Conservation (phyloP, 1,140 invertebrate genomes). For the Drosophila burlai region DNA sequence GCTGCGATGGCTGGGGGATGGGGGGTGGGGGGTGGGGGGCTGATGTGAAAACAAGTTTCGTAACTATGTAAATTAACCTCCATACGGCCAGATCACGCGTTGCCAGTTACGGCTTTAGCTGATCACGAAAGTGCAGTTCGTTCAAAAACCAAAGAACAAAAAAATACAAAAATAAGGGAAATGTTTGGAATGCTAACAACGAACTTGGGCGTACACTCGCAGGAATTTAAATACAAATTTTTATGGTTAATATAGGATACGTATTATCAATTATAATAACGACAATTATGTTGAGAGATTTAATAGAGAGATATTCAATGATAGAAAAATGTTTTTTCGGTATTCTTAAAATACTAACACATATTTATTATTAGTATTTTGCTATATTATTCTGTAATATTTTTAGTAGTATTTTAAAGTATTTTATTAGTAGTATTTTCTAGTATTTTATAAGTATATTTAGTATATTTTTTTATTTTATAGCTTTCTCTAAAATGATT, state of each 20-base stretch:
- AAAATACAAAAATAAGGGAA: background rate
- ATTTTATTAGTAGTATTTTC: background rate
- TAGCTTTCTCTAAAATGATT: background rate
- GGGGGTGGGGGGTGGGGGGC: background rate
- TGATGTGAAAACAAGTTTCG: constrained; percentile 42
- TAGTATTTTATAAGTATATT: background rate
- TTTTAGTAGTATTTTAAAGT: background rate
- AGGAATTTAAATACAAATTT: background rate
- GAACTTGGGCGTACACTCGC: background rate
- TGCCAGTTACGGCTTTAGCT: constrained; percentile 21
- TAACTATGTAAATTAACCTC: constrained; percentile 47
- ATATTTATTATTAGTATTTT: background rate
- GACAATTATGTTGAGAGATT: background rate
- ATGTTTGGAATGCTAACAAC: constrained; percentile 1
- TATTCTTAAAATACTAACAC: too few relatives aligned
- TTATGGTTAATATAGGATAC: background rate
- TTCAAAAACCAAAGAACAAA: constrained; percentile 2
- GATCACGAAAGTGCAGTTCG: constrained; percentile 28
- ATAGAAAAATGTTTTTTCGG: too few relatives aligned
- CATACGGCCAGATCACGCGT: constrained; percentile 39
- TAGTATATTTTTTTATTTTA: background rate
- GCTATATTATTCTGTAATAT: background rate
- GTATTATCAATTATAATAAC: background rate
- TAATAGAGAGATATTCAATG: background rate
- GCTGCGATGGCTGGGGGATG: background rate